Percentiles rank a stretch among this genome's conserved stretches.
phyloP scores from a whole-genome alignment of 2,888 invertebrate species.

The Cacoxenus indagator region DNA sequence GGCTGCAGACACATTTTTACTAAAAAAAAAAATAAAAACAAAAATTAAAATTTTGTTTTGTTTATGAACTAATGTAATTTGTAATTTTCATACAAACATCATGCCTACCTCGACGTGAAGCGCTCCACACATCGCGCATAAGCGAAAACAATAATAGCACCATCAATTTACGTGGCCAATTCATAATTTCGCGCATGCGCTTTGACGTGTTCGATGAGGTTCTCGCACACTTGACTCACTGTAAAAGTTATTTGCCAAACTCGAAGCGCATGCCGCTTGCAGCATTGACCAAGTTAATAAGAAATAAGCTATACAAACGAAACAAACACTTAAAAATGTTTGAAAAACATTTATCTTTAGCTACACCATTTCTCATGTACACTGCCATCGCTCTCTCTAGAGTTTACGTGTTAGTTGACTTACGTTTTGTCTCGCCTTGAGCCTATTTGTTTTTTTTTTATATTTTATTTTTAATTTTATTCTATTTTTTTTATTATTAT shows the following conservation, averaged over 20 bases:
- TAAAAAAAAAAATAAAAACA: slow-evolving; percentile 24
- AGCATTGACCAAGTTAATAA: slow-evolving; percentile 56
- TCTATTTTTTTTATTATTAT: too few relatives aligned
- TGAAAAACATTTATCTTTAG: background rate
- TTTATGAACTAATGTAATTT: background rate
- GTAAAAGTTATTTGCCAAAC: slow-evolving; percentile 35
- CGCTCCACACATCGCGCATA: background rate
- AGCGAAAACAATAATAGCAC: background rate
- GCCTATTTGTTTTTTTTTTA: too few relatives aligned
- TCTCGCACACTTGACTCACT: slow-evolving; percentile 5
- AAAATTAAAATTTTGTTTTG: background rate
- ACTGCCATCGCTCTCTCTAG: too few relatives aligned
- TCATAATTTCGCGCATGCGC: background rate
- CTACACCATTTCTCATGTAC: slow-evolving; percentile 6
- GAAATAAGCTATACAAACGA: background rate
- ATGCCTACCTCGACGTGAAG: background rate
- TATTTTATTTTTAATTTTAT: too few relatives aligned
- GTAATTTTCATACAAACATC: background rate
- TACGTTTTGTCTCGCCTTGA: too few relatives aligned
- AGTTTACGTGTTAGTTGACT: too few relatives aligned
- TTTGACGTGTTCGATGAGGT: background rate
- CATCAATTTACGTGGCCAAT: background rate
- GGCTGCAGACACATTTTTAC: slow-evolving; percentile 79
- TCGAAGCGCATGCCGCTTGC: slow-evolving; percentile 13
- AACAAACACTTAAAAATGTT: background rate